These are phyloP conservation scores for Gobiocypris rarus DNA, from an alignment of 2,113 vertebrate species.

Conservation along the genomic window DNA sequence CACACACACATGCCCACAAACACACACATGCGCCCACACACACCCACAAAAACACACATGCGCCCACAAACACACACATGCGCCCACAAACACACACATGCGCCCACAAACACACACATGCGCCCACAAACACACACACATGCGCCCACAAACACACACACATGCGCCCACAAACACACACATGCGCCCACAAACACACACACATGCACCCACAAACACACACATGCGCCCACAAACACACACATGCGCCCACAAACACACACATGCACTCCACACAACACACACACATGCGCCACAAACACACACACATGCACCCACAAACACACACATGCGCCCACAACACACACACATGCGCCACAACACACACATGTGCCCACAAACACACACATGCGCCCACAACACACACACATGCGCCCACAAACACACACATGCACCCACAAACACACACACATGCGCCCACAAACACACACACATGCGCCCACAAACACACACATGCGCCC, in stretches of 20 bases:
- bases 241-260: background rate
- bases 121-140: background rate
- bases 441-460: background rate
- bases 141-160: constrained; percentile 1
- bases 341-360: background rate
- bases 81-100: constrained; percentile 1
- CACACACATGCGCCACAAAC: background rate
- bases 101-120: background rate
- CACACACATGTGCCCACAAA: background rate
- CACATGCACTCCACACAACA: background rate
- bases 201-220: background rate
- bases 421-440: background rate
- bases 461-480: background rate
- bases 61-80: background rate
- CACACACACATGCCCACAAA: background rate
- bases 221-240: background rate
- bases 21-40: no score
- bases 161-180: background rate
- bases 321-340: background rate
- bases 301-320: background rate
- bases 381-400: background rate
- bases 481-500: background rate
- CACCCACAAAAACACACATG: background rate
- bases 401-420: background rate
- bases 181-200: background rate